These are phyloP conservation scores for Chelmon rostratus DNA, from an alignment of 2,797 vertebrate genomes.

Conservation along the genomic window DNA sequence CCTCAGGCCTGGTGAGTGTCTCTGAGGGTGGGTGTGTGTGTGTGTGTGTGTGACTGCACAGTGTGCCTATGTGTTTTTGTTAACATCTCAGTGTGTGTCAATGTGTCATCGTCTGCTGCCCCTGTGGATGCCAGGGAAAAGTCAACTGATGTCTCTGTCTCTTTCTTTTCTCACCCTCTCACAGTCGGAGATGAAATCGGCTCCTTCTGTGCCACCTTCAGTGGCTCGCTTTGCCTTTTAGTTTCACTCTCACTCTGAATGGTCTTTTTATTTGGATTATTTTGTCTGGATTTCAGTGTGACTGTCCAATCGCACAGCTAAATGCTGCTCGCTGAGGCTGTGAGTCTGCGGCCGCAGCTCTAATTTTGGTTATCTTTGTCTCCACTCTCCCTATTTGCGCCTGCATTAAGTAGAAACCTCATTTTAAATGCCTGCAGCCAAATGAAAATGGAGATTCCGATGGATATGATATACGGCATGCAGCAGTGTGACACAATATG, in stretches of 20 bases:
- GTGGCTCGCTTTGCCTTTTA: slow-evolving; percentile 1
- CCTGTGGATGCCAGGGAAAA: slow-evolving; percentile 50
- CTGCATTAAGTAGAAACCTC: slow-evolving; percentile 19
- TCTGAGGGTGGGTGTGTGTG: slow-evolving; percentile 60
- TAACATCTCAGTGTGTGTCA: slow-evolving; percentile 60
- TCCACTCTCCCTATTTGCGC: neutral
- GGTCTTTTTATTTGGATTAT: neutral
- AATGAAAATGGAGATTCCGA: slow-evolving; percentile 16
- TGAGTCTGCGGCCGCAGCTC: neutral
- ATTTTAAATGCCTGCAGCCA: slow-evolving; percentile 15
- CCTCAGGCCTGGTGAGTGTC: slow-evolving; percentile 95
- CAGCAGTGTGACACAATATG: slow-evolving; percentile 30
- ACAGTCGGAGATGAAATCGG: slow-evolving; percentile 42
- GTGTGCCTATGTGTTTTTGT: slow-evolving; percentile 38
- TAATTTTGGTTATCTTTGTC: neutral
- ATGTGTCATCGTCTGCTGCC: slow-evolving; percentile 66
- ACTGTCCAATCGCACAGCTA: neutral
- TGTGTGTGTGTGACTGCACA: slow-evolving; percentile 25
- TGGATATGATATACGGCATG: slow-evolving; percentile 1
- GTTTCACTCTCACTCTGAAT: slow-evolving; percentile 12
- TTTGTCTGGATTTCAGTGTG: neutral
- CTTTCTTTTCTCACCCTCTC: slow-evolving; percentile 38
- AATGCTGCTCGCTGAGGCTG: neutral
- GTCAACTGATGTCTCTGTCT: slow-evolving; percentile 15
- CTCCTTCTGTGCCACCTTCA: slow-evolving; percentile 23